phyloP scores from a whole-genome alignment of 2,113 vertebrate genomes.

The Irena cyanogastra region DNA sequence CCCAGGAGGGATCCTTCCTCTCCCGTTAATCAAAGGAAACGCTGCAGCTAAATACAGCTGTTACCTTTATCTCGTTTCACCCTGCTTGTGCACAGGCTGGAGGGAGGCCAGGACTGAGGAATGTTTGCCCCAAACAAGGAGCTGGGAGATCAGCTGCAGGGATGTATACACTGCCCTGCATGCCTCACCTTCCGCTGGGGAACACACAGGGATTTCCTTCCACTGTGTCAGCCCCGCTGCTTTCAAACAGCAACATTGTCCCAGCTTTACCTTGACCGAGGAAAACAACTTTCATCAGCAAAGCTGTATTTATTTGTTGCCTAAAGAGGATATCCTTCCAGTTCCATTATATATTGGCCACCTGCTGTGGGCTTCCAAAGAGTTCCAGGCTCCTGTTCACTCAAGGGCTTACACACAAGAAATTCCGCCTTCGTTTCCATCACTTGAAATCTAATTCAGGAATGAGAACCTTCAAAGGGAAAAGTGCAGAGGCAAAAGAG shows the following conservation, averaged over 20 bases:
- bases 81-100: not conserved
- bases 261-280: constrained; percentile 14
- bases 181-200: constrained; percentile 28
- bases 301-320: constrained; percentile 21
- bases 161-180: not conserved
- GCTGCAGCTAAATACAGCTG: constrained; percentile 9
- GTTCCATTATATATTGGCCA: constrained; percentile 26
- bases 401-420: not conserved
- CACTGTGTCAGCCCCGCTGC: constrained; percentile 9
- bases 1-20: not conserved
- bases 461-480: not conserved
- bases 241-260: constrained; percentile 12
- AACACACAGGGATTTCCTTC: constrained; percentile 57
- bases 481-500: not conserved
- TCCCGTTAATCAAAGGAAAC: not conserved
- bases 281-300: constrained; percentile 57
- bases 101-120: not conserved
- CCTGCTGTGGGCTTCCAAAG: not conserved
- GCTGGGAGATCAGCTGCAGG: constrained; percentile 38
- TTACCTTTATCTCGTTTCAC: not conserved
- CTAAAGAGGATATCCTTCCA: constrained; percentile 65
- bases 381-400: not conserved
- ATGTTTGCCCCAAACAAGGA: not conserved
- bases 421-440: not conserved
- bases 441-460: not conserved